phyloP scores from a whole-genome alignment of 2,113 vertebrate species.

The Coptodon rendalli region DNA sequence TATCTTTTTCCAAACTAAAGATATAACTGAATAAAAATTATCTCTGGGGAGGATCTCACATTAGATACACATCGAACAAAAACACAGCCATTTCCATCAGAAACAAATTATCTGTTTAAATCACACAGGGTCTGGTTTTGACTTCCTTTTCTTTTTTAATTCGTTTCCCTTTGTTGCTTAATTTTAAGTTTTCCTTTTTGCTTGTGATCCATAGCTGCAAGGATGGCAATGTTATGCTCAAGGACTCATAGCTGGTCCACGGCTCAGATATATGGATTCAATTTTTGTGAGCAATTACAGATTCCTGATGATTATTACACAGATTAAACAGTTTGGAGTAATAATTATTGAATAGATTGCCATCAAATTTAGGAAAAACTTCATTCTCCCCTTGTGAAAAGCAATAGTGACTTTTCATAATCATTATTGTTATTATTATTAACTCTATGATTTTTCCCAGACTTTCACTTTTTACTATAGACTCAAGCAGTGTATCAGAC shows the following conservation, averaged over 20 bases:
- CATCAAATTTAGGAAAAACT: not conserved
- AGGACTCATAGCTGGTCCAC: not conserved
- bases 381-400: not conserved
- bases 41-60: not conserved
- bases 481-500: not conserved
- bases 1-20: not conserved
- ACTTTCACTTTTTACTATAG: not conserved
- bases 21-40: not conserved
- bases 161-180: not conserved
- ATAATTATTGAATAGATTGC: not conserved
- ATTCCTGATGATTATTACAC: not conserved
- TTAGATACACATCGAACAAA: not conserved
- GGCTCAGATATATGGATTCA: not conserved
- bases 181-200: not conserved
- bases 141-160: not conserved
- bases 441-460: not conserved
- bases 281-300: not conserved
- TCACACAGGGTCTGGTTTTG: not conserved
- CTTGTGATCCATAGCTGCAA: not conserved
- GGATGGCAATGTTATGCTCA: not conserved
- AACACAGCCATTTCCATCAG: not conserved
- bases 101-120: not conserved
- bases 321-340: not conserved
- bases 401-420: not conserved
- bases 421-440: not conserved